phyloP scores from a whole-genome alignment of 2,113 vertebrate genomes.

The Telmatochromis brachygnathus region DNA sequence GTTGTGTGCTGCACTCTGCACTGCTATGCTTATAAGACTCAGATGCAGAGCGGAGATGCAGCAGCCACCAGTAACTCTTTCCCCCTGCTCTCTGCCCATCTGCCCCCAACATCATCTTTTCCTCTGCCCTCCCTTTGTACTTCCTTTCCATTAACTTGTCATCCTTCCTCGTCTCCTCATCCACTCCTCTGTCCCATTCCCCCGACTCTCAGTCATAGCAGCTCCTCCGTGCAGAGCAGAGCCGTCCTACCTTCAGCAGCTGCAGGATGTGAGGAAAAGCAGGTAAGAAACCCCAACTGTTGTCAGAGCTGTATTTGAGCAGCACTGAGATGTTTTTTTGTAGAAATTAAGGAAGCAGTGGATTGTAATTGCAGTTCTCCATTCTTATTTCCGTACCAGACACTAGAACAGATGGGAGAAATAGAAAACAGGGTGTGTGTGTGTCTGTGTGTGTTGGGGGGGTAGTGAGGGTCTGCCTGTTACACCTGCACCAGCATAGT shows the following conservation, averaged over 20 bases:
- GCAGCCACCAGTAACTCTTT: background rate
- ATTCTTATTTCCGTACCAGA: background rate
- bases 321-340: background rate
- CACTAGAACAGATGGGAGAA: background rate
- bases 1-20: slow-evolving; percentile 11
- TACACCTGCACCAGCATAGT: background rate
- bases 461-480: background rate
- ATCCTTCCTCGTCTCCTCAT: background rate
- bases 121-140: background rate
- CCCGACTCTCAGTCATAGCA: background rate
- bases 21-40: slow-evolving; percentile 6
- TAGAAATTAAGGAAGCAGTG: background rate
- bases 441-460: background rate
- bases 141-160: background rate
- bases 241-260: background rate
- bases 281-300: slow-evolving; percentile 25
- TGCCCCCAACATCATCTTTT: background rate
- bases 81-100: background rate
- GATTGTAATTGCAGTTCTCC: background rate
- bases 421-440: background rate
- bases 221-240: background rate
- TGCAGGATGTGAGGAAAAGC: slow-evolving; percentile 43
- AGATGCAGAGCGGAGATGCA: slow-evolving; percentile 17
- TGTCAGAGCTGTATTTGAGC: background rate
- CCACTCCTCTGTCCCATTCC: background rate